Evolutionary conservation across 2,113 vertebrate species (phyloP).

Genomic region (Pseudorectes ferrugineus): DNA sequence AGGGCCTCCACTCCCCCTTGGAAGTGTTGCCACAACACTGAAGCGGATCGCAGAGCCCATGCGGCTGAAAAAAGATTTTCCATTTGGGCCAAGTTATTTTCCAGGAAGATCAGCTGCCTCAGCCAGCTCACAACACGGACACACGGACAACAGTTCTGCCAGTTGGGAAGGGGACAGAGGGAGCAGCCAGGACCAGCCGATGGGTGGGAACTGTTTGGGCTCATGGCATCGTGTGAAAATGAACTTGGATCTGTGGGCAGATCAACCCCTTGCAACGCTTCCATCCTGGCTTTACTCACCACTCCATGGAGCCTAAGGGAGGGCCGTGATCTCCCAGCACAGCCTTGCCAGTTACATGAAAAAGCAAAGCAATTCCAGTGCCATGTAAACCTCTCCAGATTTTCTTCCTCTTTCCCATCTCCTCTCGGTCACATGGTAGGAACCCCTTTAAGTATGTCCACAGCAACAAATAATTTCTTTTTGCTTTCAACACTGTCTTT

Average conservation of each 20-base stretch:
- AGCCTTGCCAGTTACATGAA: background rate
- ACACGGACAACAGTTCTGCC: fast-evolving
- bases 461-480: background rate
- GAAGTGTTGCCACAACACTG: conserved; percentile 21
- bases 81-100: background rate
- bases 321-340: background rate
- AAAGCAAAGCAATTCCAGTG: background rate
- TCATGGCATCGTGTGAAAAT: fast-evolving
- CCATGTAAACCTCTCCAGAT: background rate
- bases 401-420: background rate
- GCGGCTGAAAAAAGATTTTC: background rate
- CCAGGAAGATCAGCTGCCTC: background rate
- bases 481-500: background rate
- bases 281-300: background rate
- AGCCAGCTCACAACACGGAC: background rate
- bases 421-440: background rate
- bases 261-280: background rate
- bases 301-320: fast-evolving
- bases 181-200: background rate
- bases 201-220: background rate
- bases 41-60: background rate
- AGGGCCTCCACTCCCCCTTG: background rate
- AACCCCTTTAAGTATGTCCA: background rate
- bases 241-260: background rate
- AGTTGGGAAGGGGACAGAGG: background rate